A percentile compares a stretch with the other conserved stretches of the same genome.
Evolutionary conservation across 2,113 vertebrate genomes (phyloP).

Genomic region (Pandion haliaetus): DNA sequence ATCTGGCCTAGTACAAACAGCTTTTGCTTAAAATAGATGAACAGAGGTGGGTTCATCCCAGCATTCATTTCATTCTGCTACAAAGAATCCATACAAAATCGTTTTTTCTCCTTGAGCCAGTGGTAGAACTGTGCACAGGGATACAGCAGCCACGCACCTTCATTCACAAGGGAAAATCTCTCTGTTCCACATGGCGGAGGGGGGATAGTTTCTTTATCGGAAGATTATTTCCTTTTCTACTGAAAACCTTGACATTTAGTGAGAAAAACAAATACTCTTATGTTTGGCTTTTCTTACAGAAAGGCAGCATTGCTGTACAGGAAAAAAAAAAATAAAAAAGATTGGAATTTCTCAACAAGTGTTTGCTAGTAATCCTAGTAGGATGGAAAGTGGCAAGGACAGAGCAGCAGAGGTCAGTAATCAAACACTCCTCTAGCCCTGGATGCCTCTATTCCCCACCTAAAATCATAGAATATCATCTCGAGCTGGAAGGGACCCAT

Average conservation of each 20-base stretch:
- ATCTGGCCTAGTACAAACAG: slow-evolving; percentile 25
- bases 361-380: background rate
- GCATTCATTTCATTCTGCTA: background rate
- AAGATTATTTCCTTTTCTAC: background rate
- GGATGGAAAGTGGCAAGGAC: background rate
- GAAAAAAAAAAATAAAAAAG: background rate
- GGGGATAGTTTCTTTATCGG: background rate
- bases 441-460: background rate
- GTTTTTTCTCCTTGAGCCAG: background rate
- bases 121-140: background rate
- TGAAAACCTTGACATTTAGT: background rate
- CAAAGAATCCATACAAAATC: slow-evolving; percentile 33
- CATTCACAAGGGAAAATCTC: background rate
- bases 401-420: background rate
- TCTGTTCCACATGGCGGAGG: background rate
- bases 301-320: background rate
- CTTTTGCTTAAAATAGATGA: slow-evolving; percentile 33
- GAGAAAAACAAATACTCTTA: background rate
- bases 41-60: slow-evolving; percentile 27
- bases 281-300: background rate
- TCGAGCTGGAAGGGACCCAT: background rate
- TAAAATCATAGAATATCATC: background rate
- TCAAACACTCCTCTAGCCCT: background rate
- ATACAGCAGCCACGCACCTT: background rate
- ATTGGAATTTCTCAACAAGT: background rate